These are phyloP conservation scores for Psilanteris sp. DNA, from an alignment of 1,140 invertebrate genomes.

Conservation along the genomic window DNA sequence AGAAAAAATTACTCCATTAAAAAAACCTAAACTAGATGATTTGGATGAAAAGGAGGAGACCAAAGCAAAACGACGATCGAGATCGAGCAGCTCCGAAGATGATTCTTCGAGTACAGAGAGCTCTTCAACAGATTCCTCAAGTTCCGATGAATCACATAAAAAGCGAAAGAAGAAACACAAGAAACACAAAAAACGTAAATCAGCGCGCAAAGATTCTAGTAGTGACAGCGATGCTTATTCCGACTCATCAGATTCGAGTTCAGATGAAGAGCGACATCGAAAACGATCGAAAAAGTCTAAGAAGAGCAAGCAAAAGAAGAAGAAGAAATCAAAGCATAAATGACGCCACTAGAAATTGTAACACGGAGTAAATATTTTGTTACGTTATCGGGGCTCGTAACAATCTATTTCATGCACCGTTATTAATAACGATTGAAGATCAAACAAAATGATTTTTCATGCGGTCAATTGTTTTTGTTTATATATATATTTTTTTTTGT, in stretches of 20 bases:
- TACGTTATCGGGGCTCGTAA: not conserved
- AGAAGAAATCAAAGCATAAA: constrained; percentile 81
- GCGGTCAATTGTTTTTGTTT: no score
- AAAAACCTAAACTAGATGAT: constrained; percentile 71
- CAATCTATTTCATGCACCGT: not conserved
- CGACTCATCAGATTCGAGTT: constrained; percentile 77
- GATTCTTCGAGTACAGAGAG: constrained; percentile 68
- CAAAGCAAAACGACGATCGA: constrained; percentile 69
- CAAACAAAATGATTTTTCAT: no score
- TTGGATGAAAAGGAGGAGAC: constrained; percentile 59
- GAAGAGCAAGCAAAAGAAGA: constrained; percentile 81
- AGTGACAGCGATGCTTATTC: constrained; percentile 74
- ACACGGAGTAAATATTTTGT: not conserved
- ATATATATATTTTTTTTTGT: not conserved
- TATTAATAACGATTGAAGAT: no score
- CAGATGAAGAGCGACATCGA: constrained; percentile 78
- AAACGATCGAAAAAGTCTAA: constrained; percentile 79
- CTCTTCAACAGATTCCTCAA: constrained; percentile 71
- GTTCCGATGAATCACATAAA: constrained; percentile 76
- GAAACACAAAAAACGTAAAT: constrained; percentile 76
- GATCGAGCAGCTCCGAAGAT: constrained; percentile 71
- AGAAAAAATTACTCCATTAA: constrained; percentile 68
- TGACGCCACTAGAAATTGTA: constrained; percentile 70
- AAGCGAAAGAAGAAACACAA: constrained; percentile 77
- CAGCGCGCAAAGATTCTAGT: constrained; percentile 69